Conservation (phyloP, 2,113 vertebrate genomes). For the Mastomys natalensis region DNA sequence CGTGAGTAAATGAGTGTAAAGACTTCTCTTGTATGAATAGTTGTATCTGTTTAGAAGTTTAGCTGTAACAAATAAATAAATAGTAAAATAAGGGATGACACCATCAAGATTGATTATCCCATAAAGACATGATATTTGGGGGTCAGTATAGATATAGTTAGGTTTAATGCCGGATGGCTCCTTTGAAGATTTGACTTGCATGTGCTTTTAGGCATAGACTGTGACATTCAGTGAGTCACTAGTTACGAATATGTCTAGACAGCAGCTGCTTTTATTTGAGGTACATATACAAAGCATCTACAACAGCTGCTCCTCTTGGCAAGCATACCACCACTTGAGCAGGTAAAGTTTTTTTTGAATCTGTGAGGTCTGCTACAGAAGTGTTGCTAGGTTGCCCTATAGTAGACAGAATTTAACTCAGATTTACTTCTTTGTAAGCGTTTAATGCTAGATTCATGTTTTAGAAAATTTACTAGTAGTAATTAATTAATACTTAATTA, state of each 20-base stretch:
- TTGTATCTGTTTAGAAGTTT: conserved; percentile 5
- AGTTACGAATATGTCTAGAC: background rate
- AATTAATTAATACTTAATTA: background rate
- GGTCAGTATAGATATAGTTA: background rate
- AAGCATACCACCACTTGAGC: background rate
- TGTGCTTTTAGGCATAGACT: conserved; percentile 57
- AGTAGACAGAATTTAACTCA: background rate
- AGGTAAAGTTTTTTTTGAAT: background rate
- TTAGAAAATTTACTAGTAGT: background rate
- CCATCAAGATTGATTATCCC: background rate
- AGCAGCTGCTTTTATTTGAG: background rate
- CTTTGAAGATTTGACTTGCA: conserved; percentile 56
- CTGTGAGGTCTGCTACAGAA: background rate
- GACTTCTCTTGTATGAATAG: background rate
- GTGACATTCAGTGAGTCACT: background rate
- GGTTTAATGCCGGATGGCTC: background rate
- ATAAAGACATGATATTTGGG: background rate
- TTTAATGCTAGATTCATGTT: background rate
- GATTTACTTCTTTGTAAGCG: background rate
- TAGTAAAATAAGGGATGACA: background rate
- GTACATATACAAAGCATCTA: background rate
- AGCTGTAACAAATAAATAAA: background rate
- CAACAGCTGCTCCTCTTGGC: background rate
- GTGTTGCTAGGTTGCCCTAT: background rate
- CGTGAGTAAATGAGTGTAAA: background rate